These are phyloP conservation scores for Chirona hameri DNA, from an alignment of 2,888 invertebrate species.

Conservation along the genomic window DNA sequence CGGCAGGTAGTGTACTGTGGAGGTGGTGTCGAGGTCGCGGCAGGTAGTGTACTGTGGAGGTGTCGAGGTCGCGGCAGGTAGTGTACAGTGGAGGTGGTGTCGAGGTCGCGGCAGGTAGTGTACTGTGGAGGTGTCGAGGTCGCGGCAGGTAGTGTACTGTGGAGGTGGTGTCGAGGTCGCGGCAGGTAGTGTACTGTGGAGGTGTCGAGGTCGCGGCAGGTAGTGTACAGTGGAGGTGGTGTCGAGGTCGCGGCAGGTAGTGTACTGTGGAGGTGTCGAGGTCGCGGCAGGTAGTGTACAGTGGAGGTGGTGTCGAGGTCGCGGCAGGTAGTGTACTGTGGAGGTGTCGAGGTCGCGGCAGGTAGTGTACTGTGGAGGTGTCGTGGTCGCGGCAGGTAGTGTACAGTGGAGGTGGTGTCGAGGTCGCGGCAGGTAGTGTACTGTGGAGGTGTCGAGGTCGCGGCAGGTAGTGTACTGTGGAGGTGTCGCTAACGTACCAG, in stretches of 20 bases:
- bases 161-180: no score
- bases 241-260: no score
- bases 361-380: slow-evolving; percentile 77
- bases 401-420: no score
- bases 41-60: slow-evolving; percentile 76
- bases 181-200: slow-evolving; percentile 77
- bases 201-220: slow-evolving; percentile 86
- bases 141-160: slow-evolving; percentile 73
- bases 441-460: slow-evolving; percentile 82
- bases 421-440: slow-evolving; percentile 76
- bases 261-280: slow-evolving; percentile 82
- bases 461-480: no score
- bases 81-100: no score
- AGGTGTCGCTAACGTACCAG: slow-evolving; percentile 57
- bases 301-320: no score
- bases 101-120: no score
- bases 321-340: slow-evolving; percentile 76
- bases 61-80: slow-evolving; percentile 83
- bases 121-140: slow-evolving; percentile 82
- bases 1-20: slow-evolving; percentile 73
- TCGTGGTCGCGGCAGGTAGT: slow-evolving; percentile 80
- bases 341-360: slow-evolving; percentile 86
- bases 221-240: no score
- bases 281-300: slow-evolving; percentile 75
- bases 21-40: no score